Evolutionary conservation across 2,113 vertebrate species (phyloP).

Genomic region (Burhinus oedicnemus): DNA sequence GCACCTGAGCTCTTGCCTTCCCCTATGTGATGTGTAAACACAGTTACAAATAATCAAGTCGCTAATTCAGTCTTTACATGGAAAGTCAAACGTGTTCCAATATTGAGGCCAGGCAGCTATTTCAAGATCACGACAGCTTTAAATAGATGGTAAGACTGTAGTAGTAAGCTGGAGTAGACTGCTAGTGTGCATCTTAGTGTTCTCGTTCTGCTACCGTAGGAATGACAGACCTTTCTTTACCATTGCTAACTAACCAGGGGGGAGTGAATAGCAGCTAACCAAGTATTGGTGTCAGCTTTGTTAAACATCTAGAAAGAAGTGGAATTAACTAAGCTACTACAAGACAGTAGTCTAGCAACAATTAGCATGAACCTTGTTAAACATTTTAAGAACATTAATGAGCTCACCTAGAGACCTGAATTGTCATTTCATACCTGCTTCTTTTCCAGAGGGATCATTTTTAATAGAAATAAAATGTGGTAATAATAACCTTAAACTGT

Average conservation of each 20-base stretch:
- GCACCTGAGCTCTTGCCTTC: neutral
- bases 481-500: constrained; percentile 45
- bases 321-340: constrained; percentile 43
- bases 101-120: constrained; percentile 26
- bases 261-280: neutral
- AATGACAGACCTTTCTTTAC: neutral
- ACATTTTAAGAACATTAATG: constrained; percentile 57
- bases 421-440: constrained; percentile 65
- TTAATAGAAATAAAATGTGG: constrained; percentile 59
- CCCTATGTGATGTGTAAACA: neutral
- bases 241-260: neutral
- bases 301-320: constrained; percentile 27
- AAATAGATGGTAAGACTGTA: constrained; percentile 10
- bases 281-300: constrained; percentile 16
- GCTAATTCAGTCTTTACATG: neutral
- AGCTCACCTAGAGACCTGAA: constrained; percentile 63
- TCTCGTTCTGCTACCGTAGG: neutral
- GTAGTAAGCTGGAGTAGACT: constrained; percentile 1
- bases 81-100: neutral
- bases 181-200: neutral
- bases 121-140: constrained; percentile 26
- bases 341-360: constrained; percentile 44
- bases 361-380: constrained; percentile 68
- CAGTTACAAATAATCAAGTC: neutral
- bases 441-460: constrained; percentile 59